These are phyloP conservation scores for Bradypodion ventrale DNA, from an alignment of 2,797 vertebrate genomes.

Conservation along the genomic window DNA sequence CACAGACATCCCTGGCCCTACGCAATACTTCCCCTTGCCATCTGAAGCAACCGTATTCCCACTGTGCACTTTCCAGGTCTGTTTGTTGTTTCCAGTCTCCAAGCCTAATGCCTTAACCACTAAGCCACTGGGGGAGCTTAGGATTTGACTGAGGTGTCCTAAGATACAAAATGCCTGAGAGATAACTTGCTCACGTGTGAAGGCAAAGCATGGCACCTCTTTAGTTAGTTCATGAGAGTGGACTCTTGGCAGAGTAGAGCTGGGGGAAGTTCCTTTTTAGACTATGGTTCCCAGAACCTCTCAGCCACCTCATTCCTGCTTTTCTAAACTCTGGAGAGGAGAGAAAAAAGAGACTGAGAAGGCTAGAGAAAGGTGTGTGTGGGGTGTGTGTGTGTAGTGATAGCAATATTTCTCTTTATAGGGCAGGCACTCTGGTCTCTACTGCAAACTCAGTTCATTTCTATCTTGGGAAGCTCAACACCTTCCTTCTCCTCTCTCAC, in stretches of 20 bases:
- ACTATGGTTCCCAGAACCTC: too few species aligned
- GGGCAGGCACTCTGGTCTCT: too few species aligned
- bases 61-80: slow-evolving; percentile 83
- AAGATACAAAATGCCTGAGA: not conserved
- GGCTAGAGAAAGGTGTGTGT: too few species aligned
- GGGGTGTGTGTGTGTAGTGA: too few species aligned
- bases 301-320: too few species aligned
- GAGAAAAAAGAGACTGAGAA: not conserved
- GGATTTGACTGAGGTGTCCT: not conserved
- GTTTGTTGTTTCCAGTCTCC: too few species aligned
- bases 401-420: not conserved
- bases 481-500: not conserved
- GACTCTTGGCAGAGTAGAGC: not conserved
- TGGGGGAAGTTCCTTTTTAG: too few species aligned
- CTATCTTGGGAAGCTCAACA: not conserved
- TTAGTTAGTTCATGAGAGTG: not conserved
- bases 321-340: too few species aligned
- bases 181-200: not conserved
- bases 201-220: not conserved
- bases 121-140: too few species aligned
- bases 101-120: too few species aligned
- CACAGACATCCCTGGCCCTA: slow-evolving; percentile 69
- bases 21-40: slow-evolving; percentile 70
- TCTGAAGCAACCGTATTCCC: slow-evolving; percentile 76
- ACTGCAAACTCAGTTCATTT: not conserved